Conservation (phyloP, 2,888 invertebrate genomes). For the Tipula vernalis region DNA sequence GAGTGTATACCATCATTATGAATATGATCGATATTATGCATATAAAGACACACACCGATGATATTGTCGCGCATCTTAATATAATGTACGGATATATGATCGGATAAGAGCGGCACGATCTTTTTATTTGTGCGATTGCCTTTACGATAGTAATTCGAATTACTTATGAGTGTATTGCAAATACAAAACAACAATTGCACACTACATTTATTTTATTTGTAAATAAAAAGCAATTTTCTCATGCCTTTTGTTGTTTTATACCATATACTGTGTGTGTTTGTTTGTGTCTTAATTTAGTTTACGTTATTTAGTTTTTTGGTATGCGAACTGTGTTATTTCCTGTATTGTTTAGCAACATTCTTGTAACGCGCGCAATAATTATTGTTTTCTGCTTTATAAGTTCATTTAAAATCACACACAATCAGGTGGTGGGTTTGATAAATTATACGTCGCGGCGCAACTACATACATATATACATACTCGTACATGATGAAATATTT, state of each 20-base stretch:
- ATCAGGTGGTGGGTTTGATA: not conserved
- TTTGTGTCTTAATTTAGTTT: not conserved
- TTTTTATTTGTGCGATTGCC: not conserved
- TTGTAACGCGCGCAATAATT: not conserved
- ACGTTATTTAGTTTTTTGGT: not conserved
- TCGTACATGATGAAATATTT: not conserved
- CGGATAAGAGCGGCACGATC: not conserved
- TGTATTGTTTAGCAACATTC: conserved; percentile 4
- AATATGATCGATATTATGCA: not conserved
- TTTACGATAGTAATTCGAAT: not conserved
- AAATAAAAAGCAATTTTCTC: not conserved
- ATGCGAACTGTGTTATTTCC: conserved; percentile 4
- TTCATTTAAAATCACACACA: not conserved
- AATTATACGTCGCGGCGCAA: not conserved
- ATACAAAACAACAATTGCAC: not conserved
- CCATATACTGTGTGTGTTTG: not conserved
- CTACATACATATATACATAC: too few species aligned
- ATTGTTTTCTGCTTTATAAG: not conserved
- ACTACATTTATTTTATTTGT: not conserved
- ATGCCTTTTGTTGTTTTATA: not conserved
- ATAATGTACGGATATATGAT: not conserved
- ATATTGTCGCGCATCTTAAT: not conserved
- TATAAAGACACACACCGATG: not conserved
- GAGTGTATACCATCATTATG: not conserved
- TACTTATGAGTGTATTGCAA: not conserved